Base-by-base conservation (phyloP, 2,113 vertebrate species). In the Bubo blakistoni region DNA sequence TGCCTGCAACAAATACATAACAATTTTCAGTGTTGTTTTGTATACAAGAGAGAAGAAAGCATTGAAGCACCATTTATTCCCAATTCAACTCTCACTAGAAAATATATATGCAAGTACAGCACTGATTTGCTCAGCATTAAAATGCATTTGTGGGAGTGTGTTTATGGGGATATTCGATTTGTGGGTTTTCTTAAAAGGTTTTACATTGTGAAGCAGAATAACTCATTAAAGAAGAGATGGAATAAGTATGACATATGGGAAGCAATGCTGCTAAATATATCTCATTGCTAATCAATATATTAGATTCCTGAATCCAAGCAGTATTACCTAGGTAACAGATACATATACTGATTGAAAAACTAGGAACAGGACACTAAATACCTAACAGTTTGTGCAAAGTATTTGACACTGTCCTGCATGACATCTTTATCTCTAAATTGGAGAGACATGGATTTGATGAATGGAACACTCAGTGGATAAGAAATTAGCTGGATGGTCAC, bases 1-100 rank as follows among this genome's bases (percentile, higher is more conserved):
- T 87, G 99, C 99, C 99, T 99, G 92, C 40, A 98, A 97, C 44
- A 74, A 96, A 98, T 73, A 92, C 18, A 89, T 2, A 88, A 20
- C 12, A 58, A 59, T 94, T 84, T 91, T 96, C 38, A 97, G 91
- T 52, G 14, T 24, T 86, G 13, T 4, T 76, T 62, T 90, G 46
- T 94, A 74, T 61, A 54, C 81, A 81, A 24, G 91, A 95, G 11
- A 86, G 8, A 95, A 79, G 42, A 86, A 94, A 88, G 26, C 79
- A 91, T 51, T 52, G 77, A 88, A 94, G 6, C 59, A 86, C 29
- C 6, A 67, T 29, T 92, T 79, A 72, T n/a, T 27, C 26, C 14
- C 24, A 93, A 40, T 74, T 85, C 14, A 21, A 87, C 12, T 73
- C 29, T 65, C 25, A 40, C 36, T 79, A 47, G 13, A 51, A 80